Evolutionary conservation across 2,888 invertebrate species (phyloP).

Genomic region (Cheilosia grossa): DNA sequence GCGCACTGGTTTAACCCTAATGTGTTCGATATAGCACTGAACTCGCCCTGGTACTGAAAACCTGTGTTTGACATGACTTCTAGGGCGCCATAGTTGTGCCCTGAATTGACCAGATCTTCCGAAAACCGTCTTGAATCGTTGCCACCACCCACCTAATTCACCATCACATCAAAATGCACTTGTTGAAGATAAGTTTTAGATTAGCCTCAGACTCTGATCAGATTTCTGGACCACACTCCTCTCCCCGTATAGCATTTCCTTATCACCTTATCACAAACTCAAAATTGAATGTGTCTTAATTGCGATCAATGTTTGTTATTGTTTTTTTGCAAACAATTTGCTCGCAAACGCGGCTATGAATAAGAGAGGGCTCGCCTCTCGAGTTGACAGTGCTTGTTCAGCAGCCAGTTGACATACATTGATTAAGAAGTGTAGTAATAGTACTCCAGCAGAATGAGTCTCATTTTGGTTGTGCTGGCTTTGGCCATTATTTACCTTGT

Average conservation of each 20-base stretch:
- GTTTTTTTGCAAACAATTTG: constrained; percentile 14
- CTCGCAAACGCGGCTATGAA: constrained; percentile 39
- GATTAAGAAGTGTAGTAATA: not conserved
- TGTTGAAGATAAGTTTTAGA: not conserved
- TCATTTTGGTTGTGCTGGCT: constrained; percentile 31
- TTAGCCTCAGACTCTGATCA: not conserved
- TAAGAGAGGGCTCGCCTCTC: constrained; percentile 42
- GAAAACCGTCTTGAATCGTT: not conserved
- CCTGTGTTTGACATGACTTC: too few species aligned
- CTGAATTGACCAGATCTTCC: not conserved
- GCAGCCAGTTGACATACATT: constrained; percentile 36
- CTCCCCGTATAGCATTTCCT: not conserved
- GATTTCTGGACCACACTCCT: not conserved
- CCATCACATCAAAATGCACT: too few species aligned
- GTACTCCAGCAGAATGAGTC: constrained; percentile 35
- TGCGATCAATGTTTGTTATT: not conserved
- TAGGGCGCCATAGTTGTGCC: too few species aligned
- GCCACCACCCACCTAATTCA: not conserved
- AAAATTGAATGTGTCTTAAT: not conserved
- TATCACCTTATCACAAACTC: not conserved
- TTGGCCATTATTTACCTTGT: constrained; percentile 40
- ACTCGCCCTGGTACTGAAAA: too few species aligned
- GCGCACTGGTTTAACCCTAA: too few species aligned
- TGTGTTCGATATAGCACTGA: too few species aligned
- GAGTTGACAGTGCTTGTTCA: constrained; percentile 36